A percentile compares a stretch with the other conserved stretches of the same genome.
phyloP scores from a whole-genome alignment of 1,140 invertebrate species.

The Acromyrmex charruanus region DNA sequence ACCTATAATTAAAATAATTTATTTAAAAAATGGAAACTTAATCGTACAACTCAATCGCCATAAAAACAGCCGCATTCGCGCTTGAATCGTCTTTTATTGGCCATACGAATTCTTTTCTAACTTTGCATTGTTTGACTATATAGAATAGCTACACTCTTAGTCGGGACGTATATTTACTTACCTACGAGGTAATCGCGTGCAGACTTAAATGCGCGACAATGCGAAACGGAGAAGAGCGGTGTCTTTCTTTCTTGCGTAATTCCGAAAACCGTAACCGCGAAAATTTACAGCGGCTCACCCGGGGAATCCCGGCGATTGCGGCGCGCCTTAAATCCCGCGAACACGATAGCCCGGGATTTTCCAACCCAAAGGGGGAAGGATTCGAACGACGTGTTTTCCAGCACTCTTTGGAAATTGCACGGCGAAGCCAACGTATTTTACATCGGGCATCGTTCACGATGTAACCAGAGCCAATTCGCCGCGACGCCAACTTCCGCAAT shows the following conservation, averaged over 20 bases:
- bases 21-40: neutral
- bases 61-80: neutral
- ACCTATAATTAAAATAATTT: slow-evolving; percentile 3
- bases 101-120: neutral
- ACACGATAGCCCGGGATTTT: slow-evolving; percentile 24
- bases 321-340: slow-evolving; percentile 71
- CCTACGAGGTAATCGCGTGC: slow-evolving; percentile 48
- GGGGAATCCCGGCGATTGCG: slow-evolving; percentile 69
- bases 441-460: slow-evolving; percentile 80
- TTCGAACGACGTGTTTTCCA: slow-evolving; percentile 74
- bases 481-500: slow-evolving; percentile 77
- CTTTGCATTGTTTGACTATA: neutral
- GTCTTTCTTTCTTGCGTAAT: slow-evolving; percentile 55
- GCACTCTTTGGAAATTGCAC: slow-evolving; percentile 80
- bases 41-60: neutral
- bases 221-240: neutral
- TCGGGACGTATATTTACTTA: slow-evolving; percentile 33
- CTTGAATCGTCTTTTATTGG: neutral
- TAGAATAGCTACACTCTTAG: neutral
- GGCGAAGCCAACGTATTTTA: slow-evolving; percentile 79
- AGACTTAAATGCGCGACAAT: slow-evolving; percentile 37
- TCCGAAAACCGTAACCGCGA: slow-evolving; percentile 63
- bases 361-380: neutral
- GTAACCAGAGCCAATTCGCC: slow-evolving; percentile 80
- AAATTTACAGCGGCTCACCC: slow-evolving; percentile 60